Conservation (phyloP, 2,113 vertebrate species). For the Isurus oxyrinchus region DNA sequence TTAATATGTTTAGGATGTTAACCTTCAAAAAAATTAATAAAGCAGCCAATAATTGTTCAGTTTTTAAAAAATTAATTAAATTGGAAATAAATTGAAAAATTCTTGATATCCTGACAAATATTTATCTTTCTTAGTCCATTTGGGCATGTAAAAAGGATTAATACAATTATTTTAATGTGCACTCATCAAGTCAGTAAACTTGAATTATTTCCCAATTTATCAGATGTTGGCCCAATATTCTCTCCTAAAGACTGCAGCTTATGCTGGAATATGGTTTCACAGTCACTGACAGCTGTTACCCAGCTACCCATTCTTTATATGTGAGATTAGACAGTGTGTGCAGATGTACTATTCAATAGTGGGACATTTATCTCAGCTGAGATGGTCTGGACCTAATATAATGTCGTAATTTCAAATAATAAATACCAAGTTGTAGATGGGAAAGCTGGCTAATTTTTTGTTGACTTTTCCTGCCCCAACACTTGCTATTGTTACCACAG, state of each 20-base stretch:
- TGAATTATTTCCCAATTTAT: background rate
- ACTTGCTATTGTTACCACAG: background rate
- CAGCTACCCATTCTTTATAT: background rate
- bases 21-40: background rate
- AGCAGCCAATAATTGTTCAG: background rate
- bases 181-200: background rate
- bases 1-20: background rate
- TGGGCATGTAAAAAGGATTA: background rate
- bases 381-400: background rate
- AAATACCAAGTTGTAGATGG: background rate
- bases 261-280: background rate
- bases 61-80: background rate
- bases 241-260: background rate
- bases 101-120: background rate
- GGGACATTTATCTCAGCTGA: background rate
- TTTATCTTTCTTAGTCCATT: background rate
- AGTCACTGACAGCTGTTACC: background rate
- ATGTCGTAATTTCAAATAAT: background rate
- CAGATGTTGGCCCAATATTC: background rate
- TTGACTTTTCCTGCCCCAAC: background rate
- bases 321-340: background rate
- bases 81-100: background rate
- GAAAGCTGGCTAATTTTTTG: background rate
- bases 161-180: background rate
- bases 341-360: background rate